Evolutionary conservation across 2,113 vertebrate genomes (phyloP).

Genomic region (Rhinogobius similis): DNA sequence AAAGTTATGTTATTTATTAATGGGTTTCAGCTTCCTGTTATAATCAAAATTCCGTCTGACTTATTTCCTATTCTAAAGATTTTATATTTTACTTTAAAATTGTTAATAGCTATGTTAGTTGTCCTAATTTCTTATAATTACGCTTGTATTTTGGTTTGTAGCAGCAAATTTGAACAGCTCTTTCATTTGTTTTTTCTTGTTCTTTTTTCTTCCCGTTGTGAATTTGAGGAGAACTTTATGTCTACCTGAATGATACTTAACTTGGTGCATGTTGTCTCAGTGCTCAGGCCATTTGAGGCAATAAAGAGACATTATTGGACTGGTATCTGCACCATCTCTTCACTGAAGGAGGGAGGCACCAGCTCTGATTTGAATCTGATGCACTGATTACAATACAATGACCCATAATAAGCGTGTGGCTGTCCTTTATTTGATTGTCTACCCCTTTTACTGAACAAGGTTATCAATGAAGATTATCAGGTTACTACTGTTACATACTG

Average conservation of each 20-base stretch:
- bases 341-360: slow-evolving; percentile 20
- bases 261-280: slow-evolving; percentile 9
- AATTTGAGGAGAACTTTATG: background rate
- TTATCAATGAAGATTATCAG: slow-evolving; percentile 63
- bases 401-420: slow-evolving; percentile 22
- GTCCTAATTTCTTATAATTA: no score
- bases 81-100: no score
- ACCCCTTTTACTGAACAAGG: slow-evolving; percentile 44
- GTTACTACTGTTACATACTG: slow-evolving; percentile 30
- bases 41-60: no score
- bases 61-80: no score
- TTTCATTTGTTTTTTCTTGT: no score
- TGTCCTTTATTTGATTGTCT: slow-evolving; percentile 11
- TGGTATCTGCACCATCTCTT: slow-evolving; percentile 37
- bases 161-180: no score
- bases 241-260: background rate
- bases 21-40: no score
- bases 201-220: no score
- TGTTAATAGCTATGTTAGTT: no score
- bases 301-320: slow-evolving; percentile 51
- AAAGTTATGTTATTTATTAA: no score
- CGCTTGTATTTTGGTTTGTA: no score
- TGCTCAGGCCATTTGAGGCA: slow-evolving; percentile 15
- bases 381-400: slow-evolving; percentile 60
- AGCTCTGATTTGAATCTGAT: slow-evolving; percentile 63